phyloP scores from a whole-genome alignment of 2,113 vertebrate species.

The Malurus alboscapulatus region DNA sequence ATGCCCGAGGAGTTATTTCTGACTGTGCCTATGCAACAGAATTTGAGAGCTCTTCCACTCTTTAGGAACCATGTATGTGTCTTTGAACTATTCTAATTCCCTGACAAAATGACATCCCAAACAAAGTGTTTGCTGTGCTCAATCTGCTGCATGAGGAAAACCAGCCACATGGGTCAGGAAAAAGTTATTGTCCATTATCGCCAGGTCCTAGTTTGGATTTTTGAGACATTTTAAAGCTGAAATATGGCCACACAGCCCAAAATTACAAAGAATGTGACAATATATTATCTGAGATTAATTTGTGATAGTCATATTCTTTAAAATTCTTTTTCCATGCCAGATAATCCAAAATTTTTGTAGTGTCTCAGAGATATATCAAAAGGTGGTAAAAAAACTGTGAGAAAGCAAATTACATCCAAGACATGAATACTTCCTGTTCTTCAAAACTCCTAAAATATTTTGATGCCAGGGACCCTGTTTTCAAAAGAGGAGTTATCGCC shows the following conservation, averaged over 20 bases:
- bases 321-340: neutral
- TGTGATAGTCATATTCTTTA: neutral
- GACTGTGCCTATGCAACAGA: neutral
- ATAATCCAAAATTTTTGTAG: neutral
- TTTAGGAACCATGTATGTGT: neutral
- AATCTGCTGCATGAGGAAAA: neutral
- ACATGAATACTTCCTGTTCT: neutral
- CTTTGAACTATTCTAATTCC: neutral
- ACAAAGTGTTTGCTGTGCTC: no score
- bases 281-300: neutral
- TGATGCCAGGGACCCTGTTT: neutral
- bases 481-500: neutral
- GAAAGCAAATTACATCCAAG: neutral
- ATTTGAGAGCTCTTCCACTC: neutral
- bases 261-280: neutral
- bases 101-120: neutral
- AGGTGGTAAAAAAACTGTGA: neutral
- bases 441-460: neutral
- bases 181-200: neutral
- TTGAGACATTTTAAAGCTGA: neutral
- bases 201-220: neutral
- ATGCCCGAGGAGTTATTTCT: neutral
- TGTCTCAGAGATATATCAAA: neutral
- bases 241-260: neutral
- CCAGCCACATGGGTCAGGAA: rapidly evolving